Evolutionary conservation across 2,113 vertebrate genomes (phyloP).

Genomic region (Cnemophilus loriae): DNA sequence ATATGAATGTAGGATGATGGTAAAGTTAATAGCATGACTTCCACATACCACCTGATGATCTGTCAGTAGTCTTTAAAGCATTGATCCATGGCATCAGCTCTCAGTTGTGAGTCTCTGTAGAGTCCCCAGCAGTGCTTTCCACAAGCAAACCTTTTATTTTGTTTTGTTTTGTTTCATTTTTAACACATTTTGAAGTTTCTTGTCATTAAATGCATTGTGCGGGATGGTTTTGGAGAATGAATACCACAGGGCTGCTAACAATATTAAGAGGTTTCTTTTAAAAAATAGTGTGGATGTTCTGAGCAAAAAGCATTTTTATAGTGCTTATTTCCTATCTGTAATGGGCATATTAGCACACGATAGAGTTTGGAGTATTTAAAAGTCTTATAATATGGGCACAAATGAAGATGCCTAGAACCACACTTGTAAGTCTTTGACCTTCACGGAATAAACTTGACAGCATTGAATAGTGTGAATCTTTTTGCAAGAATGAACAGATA

Average conservation of each 20-base stretch:
- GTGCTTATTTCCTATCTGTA: not conserved
- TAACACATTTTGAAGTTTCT: not conserved
- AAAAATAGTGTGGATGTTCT: not conserved
- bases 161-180: not conserved
- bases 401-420: not conserved
- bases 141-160: not conserved
- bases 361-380: not conserved
- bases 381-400: not conserved
- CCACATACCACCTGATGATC: not conserved
- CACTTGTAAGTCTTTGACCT: not conserved
- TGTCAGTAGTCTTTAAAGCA: not conserved
- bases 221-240: not conserved
- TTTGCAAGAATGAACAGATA: not conserved
- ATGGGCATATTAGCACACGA: rapidly evolving
- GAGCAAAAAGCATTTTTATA: not conserved
- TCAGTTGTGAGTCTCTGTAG: not conserved
- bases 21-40: not conserved
- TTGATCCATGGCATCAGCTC: not conserved
- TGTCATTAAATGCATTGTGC: not conserved
- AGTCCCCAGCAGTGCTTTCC: not conserved
- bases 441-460: not conserved
- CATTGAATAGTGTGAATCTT: not conserved
- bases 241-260: not conserved
- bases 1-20: not conserved
- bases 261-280: not conserved